phyloP scores from a whole-genome alignment of 2,113 vertebrate species.

The Eleginops maclovinus region DNA sequence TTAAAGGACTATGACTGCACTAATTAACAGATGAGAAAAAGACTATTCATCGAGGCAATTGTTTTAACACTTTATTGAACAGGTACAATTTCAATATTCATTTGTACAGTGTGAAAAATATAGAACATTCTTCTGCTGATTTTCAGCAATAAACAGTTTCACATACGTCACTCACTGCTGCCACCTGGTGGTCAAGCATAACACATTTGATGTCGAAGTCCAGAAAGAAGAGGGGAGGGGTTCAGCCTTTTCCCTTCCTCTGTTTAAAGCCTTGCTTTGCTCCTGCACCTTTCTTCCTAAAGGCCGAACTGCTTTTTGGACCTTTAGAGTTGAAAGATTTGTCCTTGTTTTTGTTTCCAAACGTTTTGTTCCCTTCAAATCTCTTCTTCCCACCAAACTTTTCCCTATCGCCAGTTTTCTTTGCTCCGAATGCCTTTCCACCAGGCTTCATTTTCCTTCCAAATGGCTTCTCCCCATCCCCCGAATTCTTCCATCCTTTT shows the following conservation, averaged over 20 bases:
- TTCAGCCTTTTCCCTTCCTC: constrained; percentile 78
- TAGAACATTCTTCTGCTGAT: constrained; percentile 15
- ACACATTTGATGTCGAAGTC: constrained; percentile 11
- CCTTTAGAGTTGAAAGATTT: constrained; percentile 65
- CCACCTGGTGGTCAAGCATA: constrained; percentile 38
- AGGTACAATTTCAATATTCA: constrained; percentile 5
- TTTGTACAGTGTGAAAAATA: constrained; percentile 32
- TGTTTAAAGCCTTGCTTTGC: constrained; percentile 75
- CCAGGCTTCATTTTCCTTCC: constrained; percentile 44
- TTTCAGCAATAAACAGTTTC: constrained; percentile 29
- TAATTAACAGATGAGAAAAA: background rate
- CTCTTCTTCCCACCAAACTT: constrained; percentile 51
- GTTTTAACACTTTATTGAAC: constrained; percentile 32
- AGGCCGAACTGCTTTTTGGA: constrained; percentile 65
- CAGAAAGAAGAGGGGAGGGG: background rate
- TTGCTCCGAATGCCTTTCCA: constrained; percentile 60
- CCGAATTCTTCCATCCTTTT: constrained; percentile 56
- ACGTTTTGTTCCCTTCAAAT: constrained; percentile 50
- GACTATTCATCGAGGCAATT: background rate
- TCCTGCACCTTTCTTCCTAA: constrained; percentile 63
- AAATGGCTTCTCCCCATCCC: constrained; percentile 54
- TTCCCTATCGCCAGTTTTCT: constrained; percentile 47
- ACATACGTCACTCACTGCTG: background rate
- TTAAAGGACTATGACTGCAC: too few relatives aligned
- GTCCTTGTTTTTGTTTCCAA: constrained; percentile 60